Conservation (phyloP, 1,140 invertebrate species). For the Drosophila nigrodunni region DNA sequence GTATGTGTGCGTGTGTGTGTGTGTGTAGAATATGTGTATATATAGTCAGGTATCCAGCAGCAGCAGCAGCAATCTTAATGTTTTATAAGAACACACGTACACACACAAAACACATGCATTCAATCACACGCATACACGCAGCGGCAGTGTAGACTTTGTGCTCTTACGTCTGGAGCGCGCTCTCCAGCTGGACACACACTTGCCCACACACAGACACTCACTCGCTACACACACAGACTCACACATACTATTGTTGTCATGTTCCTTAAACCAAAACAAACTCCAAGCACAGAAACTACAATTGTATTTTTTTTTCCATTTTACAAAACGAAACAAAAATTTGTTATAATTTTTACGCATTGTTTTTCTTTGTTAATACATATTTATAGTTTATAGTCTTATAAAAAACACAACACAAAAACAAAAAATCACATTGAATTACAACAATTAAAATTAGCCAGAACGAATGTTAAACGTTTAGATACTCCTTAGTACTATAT, state of each 20-base stretch:
- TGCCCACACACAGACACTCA: slow-evolving; percentile 1
- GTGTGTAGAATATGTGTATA: slow-evolving; percentile 40
- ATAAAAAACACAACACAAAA: slow-evolving; percentile 46
- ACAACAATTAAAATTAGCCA: slow-evolving; percentile 55
- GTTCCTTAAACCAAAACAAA: slow-evolving; percentile 40
- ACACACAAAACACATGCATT: background rate
- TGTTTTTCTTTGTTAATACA: slow-evolving; percentile 74
- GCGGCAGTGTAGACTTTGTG: slow-evolving; percentile 2
- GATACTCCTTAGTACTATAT: slow-evolving; percentile 35
- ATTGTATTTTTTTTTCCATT: slow-evolving; percentile 61
- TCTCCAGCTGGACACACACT: slow-evolving; percentile 7
- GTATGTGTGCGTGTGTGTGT: slow-evolving; percentile 28
- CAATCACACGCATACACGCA: slow-evolving; percentile 5
- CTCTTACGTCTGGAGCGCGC: background rate
- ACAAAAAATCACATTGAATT: background rate
- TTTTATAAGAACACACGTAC: slow-evolving; percentile 9
- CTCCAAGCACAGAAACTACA: slow-evolving; percentile 45
- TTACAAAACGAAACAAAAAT: slow-evolving; percentile 34
- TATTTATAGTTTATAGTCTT: slow-evolving; percentile 62
- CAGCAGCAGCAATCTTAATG: slow-evolving; percentile 15
- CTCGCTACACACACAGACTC: slow-evolving; percentile 4
- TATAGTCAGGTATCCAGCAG: slow-evolving; percentile 29
- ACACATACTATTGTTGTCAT: slow-evolving; percentile 41
- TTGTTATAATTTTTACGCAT: slow-evolving; percentile 75
- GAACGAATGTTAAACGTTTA: slow-evolving; percentile 40